These are phyloP conservation scores for Trissolcus basalis DNA, from an alignment of 1,140 invertebrate genomes.

Conservation along the genomic window DNA sequence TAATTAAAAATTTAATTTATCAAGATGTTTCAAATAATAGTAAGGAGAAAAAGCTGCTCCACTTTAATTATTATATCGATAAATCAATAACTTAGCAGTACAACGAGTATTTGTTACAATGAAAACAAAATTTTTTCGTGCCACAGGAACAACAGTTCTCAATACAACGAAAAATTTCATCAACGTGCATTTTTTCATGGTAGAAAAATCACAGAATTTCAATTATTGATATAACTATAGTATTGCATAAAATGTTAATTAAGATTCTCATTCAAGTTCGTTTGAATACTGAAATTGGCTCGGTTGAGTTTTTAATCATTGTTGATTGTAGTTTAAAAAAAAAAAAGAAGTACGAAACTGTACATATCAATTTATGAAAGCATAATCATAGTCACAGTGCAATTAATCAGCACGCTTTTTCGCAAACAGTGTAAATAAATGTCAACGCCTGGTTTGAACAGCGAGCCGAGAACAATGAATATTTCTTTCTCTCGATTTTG, in stretches of 20 bases:
- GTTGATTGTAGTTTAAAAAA: conserved; percentile 1
- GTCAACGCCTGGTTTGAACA: conserved; percentile 23
- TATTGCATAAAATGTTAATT: too few relatives aligned
- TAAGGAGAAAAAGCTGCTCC: conserved; percentile 32
- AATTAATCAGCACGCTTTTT: conserved; percentile 22
- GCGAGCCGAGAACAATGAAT: conserved; percentile 2
- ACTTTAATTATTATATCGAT: conserved; percentile 51
- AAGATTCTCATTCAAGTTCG: too few relatives aligned
- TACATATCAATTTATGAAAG: neutral
- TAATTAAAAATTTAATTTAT: neutral
- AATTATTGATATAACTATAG: too few relatives aligned
- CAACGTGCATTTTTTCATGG: too few relatives aligned
- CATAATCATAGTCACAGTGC: neutral
- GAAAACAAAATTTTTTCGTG: too few relatives aligned
- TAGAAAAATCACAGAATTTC: too few relatives aligned
- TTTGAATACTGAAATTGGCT: too few relatives aligned
- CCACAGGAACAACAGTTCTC: too few relatives aligned
- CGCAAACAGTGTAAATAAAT: conserved; percentile 32
- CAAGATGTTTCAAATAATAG: conserved; percentile 15
- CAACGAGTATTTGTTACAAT: too few relatives aligned
- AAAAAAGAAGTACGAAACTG: too few relatives aligned
- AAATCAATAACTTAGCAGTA: conserved; percentile 32
- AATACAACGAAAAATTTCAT: too few relatives aligned
- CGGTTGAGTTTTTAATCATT: too few relatives aligned
- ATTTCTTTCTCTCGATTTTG: conserved; percentile 25